Evolutionary conservation across 2,113 vertebrate genomes (phyloP).

Genomic region (Panthera leo): DNA sequence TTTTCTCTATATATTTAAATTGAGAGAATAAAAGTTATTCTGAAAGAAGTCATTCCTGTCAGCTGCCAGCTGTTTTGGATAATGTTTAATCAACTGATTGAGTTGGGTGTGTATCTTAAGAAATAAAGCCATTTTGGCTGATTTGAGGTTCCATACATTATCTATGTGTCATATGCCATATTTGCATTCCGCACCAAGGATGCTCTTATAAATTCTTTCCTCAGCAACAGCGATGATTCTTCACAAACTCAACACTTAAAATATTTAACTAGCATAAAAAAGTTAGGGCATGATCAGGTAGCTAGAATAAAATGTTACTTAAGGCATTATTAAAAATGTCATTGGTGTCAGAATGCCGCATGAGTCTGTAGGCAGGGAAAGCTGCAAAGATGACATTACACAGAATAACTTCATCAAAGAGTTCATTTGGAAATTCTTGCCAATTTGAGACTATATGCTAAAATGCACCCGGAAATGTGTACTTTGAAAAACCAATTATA

Average conservation of each 20-base stretch:
- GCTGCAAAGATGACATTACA: slow-evolving; percentile 22
- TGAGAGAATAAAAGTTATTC: not conserved
- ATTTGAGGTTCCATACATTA: slow-evolving; percentile 44
- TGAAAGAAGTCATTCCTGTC: slow-evolving; percentile 40
- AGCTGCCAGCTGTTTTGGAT: slow-evolving; percentile 56
- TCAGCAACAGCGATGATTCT: slow-evolving; percentile 44
- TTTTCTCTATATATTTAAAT: slow-evolving; percentile 22
- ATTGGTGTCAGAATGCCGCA: slow-evolving; percentile 41
- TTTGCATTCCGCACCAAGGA: slow-evolving; percentile 59
- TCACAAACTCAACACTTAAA: slow-evolving; percentile 69
- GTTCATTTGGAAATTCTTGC: slow-evolving; percentile 35
- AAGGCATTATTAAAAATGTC: slow-evolving; percentile 58
- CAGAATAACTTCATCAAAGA: slow-evolving; percentile 38
- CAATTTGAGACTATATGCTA: not conserved
- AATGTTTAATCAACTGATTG: slow-evolving; percentile 69
- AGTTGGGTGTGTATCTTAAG: slow-evolving; percentile 32
- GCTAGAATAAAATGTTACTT: slow-evolving; percentile 23
- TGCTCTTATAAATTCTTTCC: slow-evolving; percentile 41
- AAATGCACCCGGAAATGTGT: not conserved
- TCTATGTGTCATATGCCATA: not conserved
- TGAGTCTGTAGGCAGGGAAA: slow-evolving; percentile 28
- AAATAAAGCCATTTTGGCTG: slow-evolving; percentile 41
- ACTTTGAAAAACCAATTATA: slow-evolving; percentile 24
- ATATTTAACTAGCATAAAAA: slow-evolving; percentile 57
- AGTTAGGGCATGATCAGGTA: slow-evolving; percentile 21